phyloP scores from a whole-genome alignment of 2,888 invertebrate species.

The Hoplodrina ambigua region DNA sequence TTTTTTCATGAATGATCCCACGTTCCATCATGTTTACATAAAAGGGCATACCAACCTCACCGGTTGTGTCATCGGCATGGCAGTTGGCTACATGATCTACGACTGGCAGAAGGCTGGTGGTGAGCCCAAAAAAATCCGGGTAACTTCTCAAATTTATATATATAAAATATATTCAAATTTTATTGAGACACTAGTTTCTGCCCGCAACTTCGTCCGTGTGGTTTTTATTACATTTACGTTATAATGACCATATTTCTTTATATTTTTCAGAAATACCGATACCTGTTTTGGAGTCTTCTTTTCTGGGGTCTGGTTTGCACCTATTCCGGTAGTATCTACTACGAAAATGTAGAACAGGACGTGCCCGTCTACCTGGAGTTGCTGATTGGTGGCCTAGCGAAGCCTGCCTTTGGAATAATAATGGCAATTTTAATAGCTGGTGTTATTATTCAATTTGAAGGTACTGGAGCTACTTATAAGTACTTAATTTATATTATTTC shows the following conservation, averaged over 20 bases:
- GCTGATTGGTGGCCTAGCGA: conserved; percentile 63
- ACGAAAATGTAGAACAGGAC: conserved; percentile 44
- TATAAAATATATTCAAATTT: no score
- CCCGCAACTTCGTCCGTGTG: no score
- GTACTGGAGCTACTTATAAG: not conserved
- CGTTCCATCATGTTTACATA: conserved; percentile 71
- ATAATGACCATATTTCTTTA: not conserved
- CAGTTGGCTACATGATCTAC: conserved; percentile 70
- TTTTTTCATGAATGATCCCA: conserved; percentile 59
- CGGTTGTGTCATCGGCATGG: conserved; percentile 72
- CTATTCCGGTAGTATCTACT: conserved; percentile 65
- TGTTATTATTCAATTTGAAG: not conserved
- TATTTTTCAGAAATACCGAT: conserved; percentile 70
- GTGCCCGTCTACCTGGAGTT: conserved; percentile 44
- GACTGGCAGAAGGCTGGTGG: conserved; percentile 65
- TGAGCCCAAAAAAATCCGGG: conserved; percentile 65
- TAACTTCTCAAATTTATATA: no score
- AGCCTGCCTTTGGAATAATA: conserved; percentile 64
- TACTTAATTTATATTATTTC: not conserved
- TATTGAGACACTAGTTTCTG: no score
- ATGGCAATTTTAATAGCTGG: conserved; percentile 25
- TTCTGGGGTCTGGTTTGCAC: conserved; percentile 32
- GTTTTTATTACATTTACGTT: no score
- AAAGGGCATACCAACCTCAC: conserved; percentile 75
- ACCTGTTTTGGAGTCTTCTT: conserved; percentile 63